Conservation (phyloP, 2,113 vertebrate species). For the Atrichornis clamosus region DNA sequence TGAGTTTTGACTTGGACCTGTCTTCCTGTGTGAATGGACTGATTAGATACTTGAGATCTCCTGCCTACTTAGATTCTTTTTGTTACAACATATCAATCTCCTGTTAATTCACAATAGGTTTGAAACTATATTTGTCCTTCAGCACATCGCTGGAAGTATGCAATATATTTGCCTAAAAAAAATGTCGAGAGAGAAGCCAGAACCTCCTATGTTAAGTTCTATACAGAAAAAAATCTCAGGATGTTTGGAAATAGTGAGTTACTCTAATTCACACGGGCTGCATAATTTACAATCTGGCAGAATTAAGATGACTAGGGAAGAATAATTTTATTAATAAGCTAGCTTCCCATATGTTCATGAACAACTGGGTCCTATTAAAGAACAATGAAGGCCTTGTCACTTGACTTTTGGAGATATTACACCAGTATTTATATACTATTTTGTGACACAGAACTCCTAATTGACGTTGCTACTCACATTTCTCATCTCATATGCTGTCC, state of each 20-base stretch:
- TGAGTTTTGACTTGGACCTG: neutral
- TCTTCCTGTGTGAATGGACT: neutral
- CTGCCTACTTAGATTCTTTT: neutral
- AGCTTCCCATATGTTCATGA: slow-evolving; percentile 39
- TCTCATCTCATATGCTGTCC: neutral
- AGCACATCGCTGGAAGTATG: neutral
- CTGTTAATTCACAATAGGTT: neutral
- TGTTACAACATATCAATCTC: neutral
- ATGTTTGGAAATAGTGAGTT: neutral
- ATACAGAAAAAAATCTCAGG: neutral
- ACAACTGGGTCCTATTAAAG: slow-evolving; percentile 53
- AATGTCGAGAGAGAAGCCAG: neutral
- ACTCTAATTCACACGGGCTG: neutral
- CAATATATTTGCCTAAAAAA: neutral
- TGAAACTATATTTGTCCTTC: neutral
- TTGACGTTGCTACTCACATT: neutral
- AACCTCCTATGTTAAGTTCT: neutral
- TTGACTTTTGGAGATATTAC: slow-evolving; percentile 44
- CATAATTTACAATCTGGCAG: slow-evolving; percentile 22
- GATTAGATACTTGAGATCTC: neutral
- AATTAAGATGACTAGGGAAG: slow-evolving; percentile 16
- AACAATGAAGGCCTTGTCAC: slow-evolving; percentile 65
- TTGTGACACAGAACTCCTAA: slow-evolving; percentile 8
- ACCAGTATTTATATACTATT: slow-evolving; percentile 53
- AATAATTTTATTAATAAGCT: slow-evolving; percentile 51